Conservation (phyloP, 2,888 invertebrate species). For the Nebria brevicollis region DNA sequence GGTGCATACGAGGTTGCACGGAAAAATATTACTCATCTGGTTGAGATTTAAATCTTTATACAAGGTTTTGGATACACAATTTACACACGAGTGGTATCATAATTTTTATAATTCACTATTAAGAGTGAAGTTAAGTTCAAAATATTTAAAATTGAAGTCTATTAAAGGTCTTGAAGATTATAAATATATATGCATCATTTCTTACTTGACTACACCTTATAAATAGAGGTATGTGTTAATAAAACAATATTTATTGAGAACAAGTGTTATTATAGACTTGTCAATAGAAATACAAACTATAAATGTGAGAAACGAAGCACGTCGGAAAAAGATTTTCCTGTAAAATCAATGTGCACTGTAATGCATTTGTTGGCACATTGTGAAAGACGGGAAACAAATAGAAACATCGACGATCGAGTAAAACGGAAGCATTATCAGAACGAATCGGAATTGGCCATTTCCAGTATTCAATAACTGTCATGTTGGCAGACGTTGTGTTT, state of each 20-base stretch:
- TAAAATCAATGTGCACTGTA: not conserved
- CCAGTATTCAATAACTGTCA: constrained; percentile 47
- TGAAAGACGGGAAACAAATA: constrained; percentile 30
- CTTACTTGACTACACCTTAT: not conserved
- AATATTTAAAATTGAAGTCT: no score
- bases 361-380: constrained; percentile 9
- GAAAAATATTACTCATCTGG: no score
- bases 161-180: no score
- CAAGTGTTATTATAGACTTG: no score
- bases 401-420: constrained; percentile 29
- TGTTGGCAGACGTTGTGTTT: constrained; percentile 19
- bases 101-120: no score
- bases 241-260: no score
- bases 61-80: no score
- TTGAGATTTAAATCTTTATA: no score
- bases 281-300: not conserved
- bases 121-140: no score
- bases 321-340: not conserved
- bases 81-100: no score
- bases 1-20: not conserved
- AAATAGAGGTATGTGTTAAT: not conserved
- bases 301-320: not conserved
- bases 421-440: constrained; percentile 40
- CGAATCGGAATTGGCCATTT: constrained; percentile 46
- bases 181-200: no score